Percentiles rank a stretch among this genome's conserved stretches.
These are phyloP conservation scores for Pogoniulus pusillus DNA, from an alignment of 2,797 vertebrate species.

Conservation along the genomic window DNA sequence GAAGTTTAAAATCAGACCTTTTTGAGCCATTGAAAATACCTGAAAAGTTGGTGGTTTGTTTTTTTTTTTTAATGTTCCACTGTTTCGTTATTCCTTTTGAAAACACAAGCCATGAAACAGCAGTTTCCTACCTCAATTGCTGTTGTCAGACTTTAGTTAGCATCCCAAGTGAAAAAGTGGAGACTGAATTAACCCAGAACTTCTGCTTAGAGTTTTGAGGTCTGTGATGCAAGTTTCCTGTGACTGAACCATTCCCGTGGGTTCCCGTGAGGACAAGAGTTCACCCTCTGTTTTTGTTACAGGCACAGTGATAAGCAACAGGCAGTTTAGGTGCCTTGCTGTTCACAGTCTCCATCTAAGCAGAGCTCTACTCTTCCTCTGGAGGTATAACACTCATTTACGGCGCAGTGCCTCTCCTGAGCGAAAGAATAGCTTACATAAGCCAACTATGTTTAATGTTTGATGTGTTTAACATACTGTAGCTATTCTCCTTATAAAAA, in stretches of 20 bases:
- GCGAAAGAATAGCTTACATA: neutral
- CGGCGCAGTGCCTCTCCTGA: neutral
- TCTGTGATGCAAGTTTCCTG: neutral
- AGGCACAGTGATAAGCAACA: neutral
- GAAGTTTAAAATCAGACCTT: neutral
- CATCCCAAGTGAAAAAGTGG: neutral
- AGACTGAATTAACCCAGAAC: neutral
- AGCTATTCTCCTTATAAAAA: neutral
- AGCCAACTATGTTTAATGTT: neutral
- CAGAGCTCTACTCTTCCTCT: neutral
- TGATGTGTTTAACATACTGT: neutral
- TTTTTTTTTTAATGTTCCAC: neutral
- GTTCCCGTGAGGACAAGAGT: neutral
- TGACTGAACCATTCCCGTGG: neutral
- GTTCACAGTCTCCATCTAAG: neutral
- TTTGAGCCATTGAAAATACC: neutral
- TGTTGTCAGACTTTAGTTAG: neutral
- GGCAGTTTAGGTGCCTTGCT: neutral
- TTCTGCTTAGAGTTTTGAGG: neutral
- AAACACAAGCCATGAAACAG: neutral
- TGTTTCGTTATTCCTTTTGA: neutral
- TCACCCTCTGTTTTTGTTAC: conserved; percentile 22
- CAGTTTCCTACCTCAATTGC: neutral
- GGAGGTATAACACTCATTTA: neutral
- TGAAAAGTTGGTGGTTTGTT: neutral